Evolutionary conservation across 2,113 vertebrate genomes (phyloP).

Genomic region (Anseranas semipalmata): DNA sequence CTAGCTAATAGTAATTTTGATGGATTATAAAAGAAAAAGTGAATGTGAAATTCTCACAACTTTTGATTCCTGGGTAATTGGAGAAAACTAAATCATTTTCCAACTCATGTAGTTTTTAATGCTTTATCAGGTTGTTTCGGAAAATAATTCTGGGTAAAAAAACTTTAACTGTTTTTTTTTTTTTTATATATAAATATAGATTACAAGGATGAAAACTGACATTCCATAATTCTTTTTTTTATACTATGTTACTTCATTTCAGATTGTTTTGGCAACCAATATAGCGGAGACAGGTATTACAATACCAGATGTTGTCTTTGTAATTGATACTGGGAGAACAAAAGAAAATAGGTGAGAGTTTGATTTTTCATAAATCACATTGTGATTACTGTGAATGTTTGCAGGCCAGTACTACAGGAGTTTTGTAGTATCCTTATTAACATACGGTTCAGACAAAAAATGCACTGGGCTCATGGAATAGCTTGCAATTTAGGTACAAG

Average conservation of each 20-base stretch:
- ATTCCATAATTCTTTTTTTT: not conserved
- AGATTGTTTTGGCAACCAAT: conserved; percentile 98
- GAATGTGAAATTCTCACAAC: not conserved
- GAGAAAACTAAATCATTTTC: not conserved
- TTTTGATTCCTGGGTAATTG: not conserved
- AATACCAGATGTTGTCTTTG: conserved; percentile 97
- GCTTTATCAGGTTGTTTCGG: not conserved
- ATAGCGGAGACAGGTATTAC: conserved; percentile 98
- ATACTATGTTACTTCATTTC: conserved; percentile 42
- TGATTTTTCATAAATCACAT: not conserved
- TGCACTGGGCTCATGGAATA: not conserved
- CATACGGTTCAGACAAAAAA: not conserved
- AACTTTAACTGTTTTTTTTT: not conserved
- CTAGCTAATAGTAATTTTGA: not conserved
- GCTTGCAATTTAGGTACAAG: not conserved
- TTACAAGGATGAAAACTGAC: not conserved
- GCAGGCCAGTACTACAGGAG: not conserved
- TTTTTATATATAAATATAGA: not conserved
- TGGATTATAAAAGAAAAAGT: not conserved
- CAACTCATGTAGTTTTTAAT: not conserved
- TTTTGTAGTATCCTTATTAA: not conserved
- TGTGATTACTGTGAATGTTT: not conserved
- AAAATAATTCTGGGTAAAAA: not conserved
- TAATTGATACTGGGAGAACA: conserved; percentile 93
- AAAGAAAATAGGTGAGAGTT: conserved; percentile 94